Percentiles rank a stretch among this genome's conserved stretches.
Conservation (phyloP, 2,113 vertebrate genomes). For the Miniopterus natalensis region DNA sequence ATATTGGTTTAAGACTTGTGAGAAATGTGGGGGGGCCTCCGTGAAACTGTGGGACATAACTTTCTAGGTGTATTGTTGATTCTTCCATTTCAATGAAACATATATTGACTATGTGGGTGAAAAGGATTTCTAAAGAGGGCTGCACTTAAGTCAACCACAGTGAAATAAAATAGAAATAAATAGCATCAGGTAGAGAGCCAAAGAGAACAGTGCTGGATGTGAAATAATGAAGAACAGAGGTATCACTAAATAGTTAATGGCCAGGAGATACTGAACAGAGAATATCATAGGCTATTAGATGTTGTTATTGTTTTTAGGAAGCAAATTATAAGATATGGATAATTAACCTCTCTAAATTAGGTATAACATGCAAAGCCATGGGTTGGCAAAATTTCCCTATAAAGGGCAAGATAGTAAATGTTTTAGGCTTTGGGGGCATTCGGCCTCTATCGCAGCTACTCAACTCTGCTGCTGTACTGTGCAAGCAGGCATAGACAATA, state of each 20-base stretch:
- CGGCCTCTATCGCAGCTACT: neutral
- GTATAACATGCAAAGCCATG: neutral
- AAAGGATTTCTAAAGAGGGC: neutral
- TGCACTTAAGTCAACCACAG: neutral
- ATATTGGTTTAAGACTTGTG: neutral
- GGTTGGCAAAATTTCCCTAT: neutral
- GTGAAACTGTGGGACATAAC: neutral
- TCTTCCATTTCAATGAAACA: neutral
- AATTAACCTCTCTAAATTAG: neutral
- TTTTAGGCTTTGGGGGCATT: neutral
- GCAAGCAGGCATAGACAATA: neutral
- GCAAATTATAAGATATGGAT: neutral
- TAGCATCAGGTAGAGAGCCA: neutral
- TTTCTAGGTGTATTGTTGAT: neutral
- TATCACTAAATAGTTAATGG: neutral
- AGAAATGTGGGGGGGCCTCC: neutral
- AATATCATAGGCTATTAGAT: neutral
- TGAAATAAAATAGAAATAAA: neutral
- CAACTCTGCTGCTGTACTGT: neutral
- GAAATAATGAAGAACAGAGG: neutral
- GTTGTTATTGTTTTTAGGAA: neutral
- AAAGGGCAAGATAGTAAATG: neutral
- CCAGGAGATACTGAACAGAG: neutral
- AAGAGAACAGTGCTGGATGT: neutral
- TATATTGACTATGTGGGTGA: neutral